A percentile compares a stretch with the other conserved stretches of the same genome.
Evolutionary conservation across 2,797 vertebrate species (phyloP).

Genomic region (Sarcophilus harrisii): DNA sequence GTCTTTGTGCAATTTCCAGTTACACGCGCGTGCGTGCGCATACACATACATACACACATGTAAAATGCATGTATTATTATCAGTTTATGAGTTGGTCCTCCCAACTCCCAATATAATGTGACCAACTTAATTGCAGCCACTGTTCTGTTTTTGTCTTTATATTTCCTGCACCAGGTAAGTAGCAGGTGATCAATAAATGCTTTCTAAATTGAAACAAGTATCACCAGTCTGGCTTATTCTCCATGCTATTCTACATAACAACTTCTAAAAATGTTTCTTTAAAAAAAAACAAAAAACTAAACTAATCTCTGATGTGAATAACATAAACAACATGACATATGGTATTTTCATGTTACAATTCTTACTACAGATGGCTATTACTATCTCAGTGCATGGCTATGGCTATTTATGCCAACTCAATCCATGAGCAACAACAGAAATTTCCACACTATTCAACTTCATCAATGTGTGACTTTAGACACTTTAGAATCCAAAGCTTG

Average conservation of each 20-base stretch:
- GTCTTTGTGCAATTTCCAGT: not conserved
- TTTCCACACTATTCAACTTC: conserved; percentile 22
- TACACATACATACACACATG: too few relatives aligned
- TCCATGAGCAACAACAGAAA: not conserved
- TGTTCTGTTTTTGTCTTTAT: not conserved
- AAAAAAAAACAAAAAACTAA: not conserved
- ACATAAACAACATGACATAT: not conserved
- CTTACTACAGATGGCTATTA: conserved; percentile 24
- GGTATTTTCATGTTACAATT: not conserved
- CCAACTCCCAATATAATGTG: not conserved
- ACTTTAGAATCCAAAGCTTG: conserved; percentile 53
- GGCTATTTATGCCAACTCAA: conserved; percentile 1
- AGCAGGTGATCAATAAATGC: not conserved
- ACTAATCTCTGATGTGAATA: not conserved
- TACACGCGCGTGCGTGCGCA: not conserved
- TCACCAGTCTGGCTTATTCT: not conserved
- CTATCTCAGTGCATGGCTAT: not conserved
- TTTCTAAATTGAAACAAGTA: not conserved
- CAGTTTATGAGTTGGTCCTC: not conserved
- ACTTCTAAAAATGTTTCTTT: not conserved
- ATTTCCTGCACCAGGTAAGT: not conserved
- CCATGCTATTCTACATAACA: not conserved
- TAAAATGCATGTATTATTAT: not conserved
- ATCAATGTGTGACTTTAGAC: conserved; percentile 71
- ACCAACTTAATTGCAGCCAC: not conserved